These are phyloP conservation scores for Mycteria americana DNA, from an alignment of 2,797 vertebrate species.

Conservation along the genomic window DNA sequence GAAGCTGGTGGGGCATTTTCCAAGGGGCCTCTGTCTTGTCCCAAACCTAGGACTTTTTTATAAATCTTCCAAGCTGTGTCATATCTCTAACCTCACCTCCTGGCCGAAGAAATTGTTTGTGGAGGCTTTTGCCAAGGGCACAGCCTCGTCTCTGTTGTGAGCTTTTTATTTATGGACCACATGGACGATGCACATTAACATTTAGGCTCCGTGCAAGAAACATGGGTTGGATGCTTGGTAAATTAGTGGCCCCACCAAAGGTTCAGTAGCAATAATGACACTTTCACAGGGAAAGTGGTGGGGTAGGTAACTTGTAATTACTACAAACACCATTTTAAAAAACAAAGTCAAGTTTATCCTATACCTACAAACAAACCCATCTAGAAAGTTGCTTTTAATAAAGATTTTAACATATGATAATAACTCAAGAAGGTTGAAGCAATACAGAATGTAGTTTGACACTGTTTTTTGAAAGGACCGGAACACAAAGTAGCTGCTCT, in stretches of 20 bases:
- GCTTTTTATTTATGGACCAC: neutral
- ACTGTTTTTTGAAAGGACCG: neutral
- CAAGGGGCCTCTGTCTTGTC: neutral
- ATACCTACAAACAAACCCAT: neutral
- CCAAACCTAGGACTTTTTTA: neutral
- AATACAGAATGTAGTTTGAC: neutral
- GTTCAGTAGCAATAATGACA: neutral
- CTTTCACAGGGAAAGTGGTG: neutral
- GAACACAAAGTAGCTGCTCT: neutral
- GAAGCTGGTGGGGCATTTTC: neutral
- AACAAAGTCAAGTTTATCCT: neutral
- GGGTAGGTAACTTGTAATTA: neutral
- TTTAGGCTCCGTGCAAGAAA: neutral
- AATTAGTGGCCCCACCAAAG: neutral
- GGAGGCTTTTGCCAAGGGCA: neutral
- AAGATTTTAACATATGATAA: neutral
- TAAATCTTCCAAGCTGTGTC: neutral
- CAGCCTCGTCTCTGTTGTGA: neutral
- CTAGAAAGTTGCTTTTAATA: neutral
- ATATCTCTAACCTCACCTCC: neutral
- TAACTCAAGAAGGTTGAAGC: neutral
- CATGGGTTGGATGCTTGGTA: neutral
- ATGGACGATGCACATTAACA: accelerated
- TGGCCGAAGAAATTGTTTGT: neutral
- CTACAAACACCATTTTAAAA: neutral